Base-by-base conservation (phyloP, 2,113 vertebrate species). In the Pomatorhinus ruficollis region DNA sequence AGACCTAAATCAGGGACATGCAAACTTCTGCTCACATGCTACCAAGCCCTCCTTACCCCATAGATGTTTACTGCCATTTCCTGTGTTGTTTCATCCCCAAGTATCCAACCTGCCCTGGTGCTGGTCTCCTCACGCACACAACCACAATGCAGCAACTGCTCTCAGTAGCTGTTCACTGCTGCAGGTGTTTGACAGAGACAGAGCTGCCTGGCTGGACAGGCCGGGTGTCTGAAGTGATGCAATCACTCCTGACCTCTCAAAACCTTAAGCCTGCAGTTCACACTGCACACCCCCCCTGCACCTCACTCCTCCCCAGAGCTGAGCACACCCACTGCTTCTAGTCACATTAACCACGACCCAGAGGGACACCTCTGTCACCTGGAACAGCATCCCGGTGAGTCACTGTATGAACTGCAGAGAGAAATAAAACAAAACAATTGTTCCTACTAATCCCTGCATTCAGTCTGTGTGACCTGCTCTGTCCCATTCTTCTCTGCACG, bases 371-470 rank as follows among this genome's bases (percentile, higher is more conserved):
- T 30, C 8, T 15, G 42, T 4, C 63, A 37, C 24, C 50, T 37
- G 6, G 4, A 23, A 50, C 81, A 50, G 21, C 85, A 39, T 7
- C 79, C 64, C 0, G 1, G 1, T 9, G 24, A 5, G 7, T 12
- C 35, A 35, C 1, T 2, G 15, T 1, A 12, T 0, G 2, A 28
- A 24, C n/a, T 27, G 40, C 6, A 77, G 28, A 10, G 2, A 42
- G 57, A 56, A 84, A 72, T 4, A 31, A 15, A 79, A n/a, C 2
- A 31, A 15, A 79, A n/a, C 2, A 14, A 33, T 6, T 21, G 12
- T 3, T 24, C 61, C 40, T 23, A 9, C 0, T 1, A 13, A 64
- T 37, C 39, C 50, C 82, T 33, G 30, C 47, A 13, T 1, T 49
- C 44, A 4, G 18, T 5, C 30, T 33, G 31, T 7, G 35, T 39